These are phyloP conservation scores for Phymorhynchus buccinoides DNA, from an alignment of 1,140 invertebrate species.

Conservation along the genomic window DNA sequence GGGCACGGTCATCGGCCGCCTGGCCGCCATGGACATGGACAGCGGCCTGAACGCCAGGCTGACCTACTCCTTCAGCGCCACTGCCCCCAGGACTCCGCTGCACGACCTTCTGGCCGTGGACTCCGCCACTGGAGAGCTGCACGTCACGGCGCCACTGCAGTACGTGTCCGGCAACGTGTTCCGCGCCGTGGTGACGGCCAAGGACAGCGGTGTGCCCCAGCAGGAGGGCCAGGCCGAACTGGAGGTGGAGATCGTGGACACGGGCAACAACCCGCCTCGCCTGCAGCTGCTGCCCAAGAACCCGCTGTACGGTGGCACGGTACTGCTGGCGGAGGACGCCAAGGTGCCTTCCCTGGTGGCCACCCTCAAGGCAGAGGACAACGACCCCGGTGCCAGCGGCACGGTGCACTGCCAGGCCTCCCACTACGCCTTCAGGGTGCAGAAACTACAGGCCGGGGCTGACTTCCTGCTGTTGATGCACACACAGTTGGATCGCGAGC, in stretches of 20 bases:
- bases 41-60: conserved; percentile 87
- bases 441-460: conserved; percentile 44
- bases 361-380: conserved; percentile 46
- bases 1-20: conserved; percentile 35
- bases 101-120: conserved; percentile 38
- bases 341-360: conserved; percentile 33
- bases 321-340: conserved; percentile 43
- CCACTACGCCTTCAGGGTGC: conserved; percentile 48
- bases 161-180: conserved; percentile 46
- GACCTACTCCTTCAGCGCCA: conserved; percentile 75
- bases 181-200: conserved; percentile 43
- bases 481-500: conserved; percentile 56
- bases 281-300: conserved; percentile 41
- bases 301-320: conserved; percentile 37
- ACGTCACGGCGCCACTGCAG: conserved; percentile 33
- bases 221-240: conserved; percentile 42
- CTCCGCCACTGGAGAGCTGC: conserved; percentile 31
- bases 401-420: conserved; percentile 39
- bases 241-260: conserved; percentile 48
- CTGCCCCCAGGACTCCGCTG: not conserved
- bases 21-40: conserved; percentile 48
- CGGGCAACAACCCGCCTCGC: conserved; percentile 47
- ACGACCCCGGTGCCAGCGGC: conserved; percentile 50
- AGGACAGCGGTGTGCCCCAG: conserved; percentile 39
- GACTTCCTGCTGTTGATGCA: conserved; percentile 52